Evolutionary conservation across 2,888 invertebrate species (phyloP), one percentile per base, ranked within the genome.

Genomic region (Zootermopsis nevadensis): DNA sequence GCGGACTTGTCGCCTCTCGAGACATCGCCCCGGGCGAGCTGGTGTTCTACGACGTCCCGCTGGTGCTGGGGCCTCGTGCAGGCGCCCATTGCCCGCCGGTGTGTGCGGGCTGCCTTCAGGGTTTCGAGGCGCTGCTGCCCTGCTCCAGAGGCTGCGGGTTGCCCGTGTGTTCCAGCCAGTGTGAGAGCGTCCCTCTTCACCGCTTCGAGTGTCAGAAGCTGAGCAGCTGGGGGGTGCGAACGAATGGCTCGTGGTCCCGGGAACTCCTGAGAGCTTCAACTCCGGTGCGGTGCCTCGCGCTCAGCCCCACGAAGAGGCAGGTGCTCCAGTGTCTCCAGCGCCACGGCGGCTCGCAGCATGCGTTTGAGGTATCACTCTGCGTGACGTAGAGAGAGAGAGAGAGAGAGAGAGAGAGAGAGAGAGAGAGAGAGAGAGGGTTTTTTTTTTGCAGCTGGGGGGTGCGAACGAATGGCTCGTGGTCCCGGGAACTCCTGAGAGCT

Each of bases 41-140:
- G 48, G 92, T 96, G 80, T 95, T 94, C 87, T 90, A 91, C 22
- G 96, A 96, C 88, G 91, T 90, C 82, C 94, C 96, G 0, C 89
- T 96, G 72, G 90, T 96, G 69, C 89, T 93, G 80, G 96, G 96
- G 0, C 95, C 95, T 0, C 92, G 94, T 76, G 91, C 92, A 60
- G 90, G 91, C 81, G 89, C 89, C 81, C 87, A 87, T 82, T 89
- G 90, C 60, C 88, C 91, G 30, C 91, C 92, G 83, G 91, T 93
- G 87, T 95, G 95, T 88, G 92, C 93, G 1, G 92, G 91, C 86
- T 96, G 88, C 83, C 87, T 84, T 60, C 12, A 42, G 30, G 83
- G 76, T 22, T 35, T 48, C 30, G 76, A 33, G 27, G 33, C 72
- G 30, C 67, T 84, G 42, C 27, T 30, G 6, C 76, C 84, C 2